These are phyloP conservation scores for Drosophila rellima DNA, from an alignment of 2,888 invertebrate species.

Conservation along the genomic window DNA sequence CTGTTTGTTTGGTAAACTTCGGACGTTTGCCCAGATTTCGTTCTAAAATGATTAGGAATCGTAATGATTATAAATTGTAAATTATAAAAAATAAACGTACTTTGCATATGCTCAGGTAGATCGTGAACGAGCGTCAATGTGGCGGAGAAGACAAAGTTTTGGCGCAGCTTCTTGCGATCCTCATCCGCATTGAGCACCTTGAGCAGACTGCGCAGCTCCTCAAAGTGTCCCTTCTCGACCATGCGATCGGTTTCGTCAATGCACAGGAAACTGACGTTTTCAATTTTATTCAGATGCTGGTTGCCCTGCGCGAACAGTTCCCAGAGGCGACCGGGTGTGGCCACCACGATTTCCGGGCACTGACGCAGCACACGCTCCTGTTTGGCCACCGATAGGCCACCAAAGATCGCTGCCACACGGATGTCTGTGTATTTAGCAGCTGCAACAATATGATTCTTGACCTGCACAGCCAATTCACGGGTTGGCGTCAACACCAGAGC, in stretches of 20 bases:
- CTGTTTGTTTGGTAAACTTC: constrained; percentile 88
- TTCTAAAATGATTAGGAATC: no score
- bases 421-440: constrained; percentile 92
- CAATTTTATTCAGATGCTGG: constrained; percentile 90
- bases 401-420: constrained; percentile 93
- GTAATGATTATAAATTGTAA: no score
- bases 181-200: constrained; percentile 92
- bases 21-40: constrained; percentile 81
- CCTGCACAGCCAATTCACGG: constrained; percentile 97
- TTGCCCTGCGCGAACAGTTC: constrained; percentile 94
- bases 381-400: constrained; percentile 97
- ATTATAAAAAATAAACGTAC: no score
- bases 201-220: constrained; percentile 93
- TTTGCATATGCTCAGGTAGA: constrained; percentile 90
- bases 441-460: constrained; percentile 93
- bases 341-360: constrained; percentile 97
- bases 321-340: constrained; percentile 99
- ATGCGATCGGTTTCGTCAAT: constrained; percentile 99
- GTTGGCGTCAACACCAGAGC: constrained; percentile 98
- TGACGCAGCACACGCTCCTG: constrained; percentile 94
- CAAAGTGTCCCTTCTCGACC: constrained; percentile 98
- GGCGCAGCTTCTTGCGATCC: constrained; percentile 88
- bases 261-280: constrained; percentile 93
- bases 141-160: constrained; percentile 99
- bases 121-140: constrained; percentile 97